Percentiles rank a stretch among this genome's conserved stretches.
Evolutionary conservation across 2,113 vertebrate genomes (phyloP).

Genomic region (Bubo blakistoni): DNA sequence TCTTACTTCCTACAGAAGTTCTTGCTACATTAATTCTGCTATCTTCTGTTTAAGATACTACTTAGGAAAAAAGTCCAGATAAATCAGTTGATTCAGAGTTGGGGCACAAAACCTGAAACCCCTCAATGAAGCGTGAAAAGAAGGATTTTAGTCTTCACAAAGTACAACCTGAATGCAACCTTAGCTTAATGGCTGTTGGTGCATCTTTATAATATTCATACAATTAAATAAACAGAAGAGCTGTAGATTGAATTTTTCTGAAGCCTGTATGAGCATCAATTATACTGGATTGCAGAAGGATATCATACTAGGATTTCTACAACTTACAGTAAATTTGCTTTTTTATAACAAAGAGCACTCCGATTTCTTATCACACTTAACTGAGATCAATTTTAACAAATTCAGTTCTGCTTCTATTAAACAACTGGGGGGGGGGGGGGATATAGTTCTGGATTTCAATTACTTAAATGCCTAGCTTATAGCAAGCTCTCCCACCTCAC

Average conservation of each 20-base stretch:
- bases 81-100: not conserved
- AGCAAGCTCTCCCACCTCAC: not conserved
- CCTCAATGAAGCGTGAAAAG: not conserved
- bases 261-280: conserved; percentile 22
- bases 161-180: not conserved
- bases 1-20: not conserved
- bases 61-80: not conserved
- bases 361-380: conserved; percentile 17
- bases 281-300: conserved; percentile 31
- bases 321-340: conserved; percentile 30
- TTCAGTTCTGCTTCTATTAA: conserved; percentile 42
- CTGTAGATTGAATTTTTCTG: conserved; percentile 51
- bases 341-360: conserved; percentile 21
- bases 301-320: conserved; percentile 20
- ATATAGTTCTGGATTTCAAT: conserved; percentile 43
- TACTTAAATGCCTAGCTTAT: not conserved
- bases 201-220: not conserved
- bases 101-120: not conserved
- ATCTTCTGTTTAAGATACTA: not conserved
- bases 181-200: not conserved
- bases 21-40: not conserved
- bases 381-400: conserved; percentile 27
- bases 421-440: not conserved
- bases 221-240: conserved; percentile 41
- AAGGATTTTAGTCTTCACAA: not conserved